Evolutionary conservation across 2,888 invertebrate genomes (phyloP), one percentile per base, ranked within the genome.

Genomic region (Pedicia rivosa): DNA sequence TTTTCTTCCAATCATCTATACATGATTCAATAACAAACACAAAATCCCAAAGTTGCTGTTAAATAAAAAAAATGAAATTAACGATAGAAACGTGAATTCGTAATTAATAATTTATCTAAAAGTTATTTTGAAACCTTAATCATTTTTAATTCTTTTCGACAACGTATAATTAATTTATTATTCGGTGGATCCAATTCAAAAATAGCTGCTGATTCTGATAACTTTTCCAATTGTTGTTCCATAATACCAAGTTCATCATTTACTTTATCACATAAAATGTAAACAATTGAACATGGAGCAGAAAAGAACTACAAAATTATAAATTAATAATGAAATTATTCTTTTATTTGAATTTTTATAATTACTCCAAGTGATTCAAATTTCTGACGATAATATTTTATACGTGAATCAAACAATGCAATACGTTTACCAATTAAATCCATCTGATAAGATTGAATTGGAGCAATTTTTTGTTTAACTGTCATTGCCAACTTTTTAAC

Each of bases 1-100:
- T 92, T 40, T 74, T 82, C 59, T 91, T 90, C 94, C 94, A 95
- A 55, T 84, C 84, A 36, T 82, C 77, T 39, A 94, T 77, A 39
- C 78, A 81, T 2, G 81, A 78, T 50, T 74, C 69, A 15, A 90
- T 81, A 24, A 90, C 73, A 44, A 70, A 67, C 28, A 82, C 76
- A 55, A 86, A 90, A 60, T 94, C 92, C 94, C 94, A 94, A 17
- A 92, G 66, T 52, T 75, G 72, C 66, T 77, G 57, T 2, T 37
- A 45, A 46, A 42, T 3, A 27, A 12, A 27, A 27, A 3, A 13
- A 27, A 13, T 27, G 10, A 20, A 20, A 20, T 20, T n/a, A n/a
- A n/a, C n/a, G n/a, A n/a, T n/a, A n/a, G n/a, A n/a, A n/a, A n/a
- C n/a, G n/a, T n/a, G n/a, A n/a, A n/a, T n/a, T n/a, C n/a, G n/a